Percentiles rank a stretch among this genome's conserved stretches.
phyloP scores from a whole-genome alignment of 2,888 invertebrate species.

The Vesta saturnalis region DNA sequence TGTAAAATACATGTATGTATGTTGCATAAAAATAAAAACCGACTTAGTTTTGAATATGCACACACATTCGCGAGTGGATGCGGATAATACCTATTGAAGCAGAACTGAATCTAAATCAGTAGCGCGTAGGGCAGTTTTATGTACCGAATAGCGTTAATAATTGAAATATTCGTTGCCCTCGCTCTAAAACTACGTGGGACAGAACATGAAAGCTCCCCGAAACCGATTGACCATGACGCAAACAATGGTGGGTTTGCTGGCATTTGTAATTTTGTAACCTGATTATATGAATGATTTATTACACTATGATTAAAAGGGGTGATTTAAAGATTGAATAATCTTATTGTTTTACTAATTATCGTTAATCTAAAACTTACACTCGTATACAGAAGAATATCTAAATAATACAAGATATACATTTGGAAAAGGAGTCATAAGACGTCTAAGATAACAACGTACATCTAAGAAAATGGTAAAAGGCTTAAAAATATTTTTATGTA shows the following conservation, averaged over 20 bases:
- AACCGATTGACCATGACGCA: conserved; percentile 42
- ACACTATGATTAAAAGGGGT: conserved; percentile 15
- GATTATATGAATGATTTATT: conserved; percentile 31
- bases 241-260: conserved; percentile 35
- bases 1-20: too few relatives aligned
- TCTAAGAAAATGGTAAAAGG: too few relatives aligned
- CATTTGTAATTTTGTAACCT: conserved; percentile 37
- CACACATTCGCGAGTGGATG: too few relatives aligned
- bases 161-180: conserved; percentile 47
- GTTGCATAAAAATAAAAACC: too few relatives aligned
- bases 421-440: too few relatives aligned
- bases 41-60: too few relatives aligned
- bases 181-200: conserved; percentile 34
- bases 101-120: conserved; percentile 33
- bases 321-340: background rate
- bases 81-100: conserved; percentile 33
- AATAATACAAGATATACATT: too few relatives aligned
- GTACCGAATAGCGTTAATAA: conserved; percentile 48
- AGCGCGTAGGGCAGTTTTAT: conserved; percentile 44
- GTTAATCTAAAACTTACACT: too few relatives aligned
- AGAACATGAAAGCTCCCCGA: conserved; percentile 35
- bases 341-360: background rate
- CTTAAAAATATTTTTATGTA: too few relatives aligned
- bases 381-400: too few relatives aligned
- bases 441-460: too few relatives aligned